Evolutionary conservation across 1,140 invertebrate species (phyloP), one percentile per base, ranked within the genome.

Genomic region (Cyclargus thomasi): DNA sequence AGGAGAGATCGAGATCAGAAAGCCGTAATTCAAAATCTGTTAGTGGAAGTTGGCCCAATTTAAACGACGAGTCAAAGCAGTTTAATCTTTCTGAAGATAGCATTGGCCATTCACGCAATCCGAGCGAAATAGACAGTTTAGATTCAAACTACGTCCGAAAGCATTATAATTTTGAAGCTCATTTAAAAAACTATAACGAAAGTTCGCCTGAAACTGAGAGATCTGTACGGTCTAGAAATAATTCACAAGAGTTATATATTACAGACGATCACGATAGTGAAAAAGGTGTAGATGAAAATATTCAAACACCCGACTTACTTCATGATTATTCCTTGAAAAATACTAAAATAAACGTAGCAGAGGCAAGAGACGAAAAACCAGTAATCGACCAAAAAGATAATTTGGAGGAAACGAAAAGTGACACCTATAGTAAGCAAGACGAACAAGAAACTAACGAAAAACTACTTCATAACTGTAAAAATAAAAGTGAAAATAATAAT

Each of bases 61-160:
- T 90, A 75, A 82, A 82, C 66, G 85, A 89, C 72, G 86, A 89
- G 68, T 72, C 72, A 10, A 90, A 90, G 70, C 83, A 74, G 70
- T 83, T 77, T 64, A 85, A 86, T 72, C 73, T 87, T 62, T 90
- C 88, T 14, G 86, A 90, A 81, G 88, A 89, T 67, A 90, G 88
- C 65, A 86, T 90, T 18, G 80, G 86, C 57, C 84, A 87, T 69
- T 91, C 91, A 21, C 83, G 84, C 11, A 90, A 91, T 70, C 89
- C 87, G 21, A 93, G 92, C 74, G 93, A 93, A 79, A 92, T 93
- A 67, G 92, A 93, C 78, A 93, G 92, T 75, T 87, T 93, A 64
- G 93, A 93, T 75, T 93, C 92, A n/a, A 93, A 93, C 74, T 93
- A 93, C 79, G 92, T 93, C 29, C 91, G 93, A 74, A 91, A 93